Evolutionary conservation across 2,797 vertebrate genomes (phyloP).

Genomic region (Xyrichtys novacula): DNA sequence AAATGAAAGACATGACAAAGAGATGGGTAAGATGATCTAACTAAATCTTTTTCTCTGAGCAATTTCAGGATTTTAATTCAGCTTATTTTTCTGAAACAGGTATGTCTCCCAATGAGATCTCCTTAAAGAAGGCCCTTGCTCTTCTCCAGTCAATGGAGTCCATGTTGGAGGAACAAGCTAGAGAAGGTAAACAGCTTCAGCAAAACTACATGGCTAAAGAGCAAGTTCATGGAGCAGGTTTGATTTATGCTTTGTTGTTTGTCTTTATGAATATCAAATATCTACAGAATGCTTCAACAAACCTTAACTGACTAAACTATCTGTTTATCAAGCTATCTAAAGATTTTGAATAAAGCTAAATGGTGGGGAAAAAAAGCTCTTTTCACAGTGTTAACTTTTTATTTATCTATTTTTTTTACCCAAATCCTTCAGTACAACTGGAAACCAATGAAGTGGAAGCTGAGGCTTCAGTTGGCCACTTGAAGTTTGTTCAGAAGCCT

Average conservation of each 20-base stretch:
- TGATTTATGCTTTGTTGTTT: too few relatives aligned
- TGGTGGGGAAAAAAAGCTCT: too few relatives aligned
- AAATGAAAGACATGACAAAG: not conserved
- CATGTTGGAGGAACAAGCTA: not conserved
- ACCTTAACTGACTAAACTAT: too few relatives aligned
- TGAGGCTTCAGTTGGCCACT: not conserved
- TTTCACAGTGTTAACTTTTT: too few relatives aligned
- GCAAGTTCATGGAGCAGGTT: too few relatives aligned
- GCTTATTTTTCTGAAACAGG: constrained; percentile 10
- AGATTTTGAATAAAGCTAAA: too few relatives aligned
- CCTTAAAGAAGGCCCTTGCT: constrained; percentile 14
- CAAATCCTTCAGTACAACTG: constrained; percentile 43
- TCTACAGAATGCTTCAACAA: too few relatives aligned
- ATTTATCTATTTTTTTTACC: too few relatives aligned
- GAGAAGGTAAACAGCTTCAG: constrained; percentile 32
- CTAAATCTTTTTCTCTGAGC: accelerated
- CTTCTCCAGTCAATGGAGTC: constrained; percentile 23
- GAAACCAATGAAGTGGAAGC: constrained; percentile 48
- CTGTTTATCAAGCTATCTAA: too few relatives aligned
- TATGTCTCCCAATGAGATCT: constrained; percentile 2
- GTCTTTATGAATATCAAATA: too few relatives aligned
- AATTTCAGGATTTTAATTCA: not conserved
- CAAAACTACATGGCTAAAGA: too few relatives aligned
- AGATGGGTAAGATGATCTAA: not conserved
- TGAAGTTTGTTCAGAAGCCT: not conserved